Conservation (phyloP, 2,797 vertebrate genomes). For the Melanotaenia pygmaea region DNA sequence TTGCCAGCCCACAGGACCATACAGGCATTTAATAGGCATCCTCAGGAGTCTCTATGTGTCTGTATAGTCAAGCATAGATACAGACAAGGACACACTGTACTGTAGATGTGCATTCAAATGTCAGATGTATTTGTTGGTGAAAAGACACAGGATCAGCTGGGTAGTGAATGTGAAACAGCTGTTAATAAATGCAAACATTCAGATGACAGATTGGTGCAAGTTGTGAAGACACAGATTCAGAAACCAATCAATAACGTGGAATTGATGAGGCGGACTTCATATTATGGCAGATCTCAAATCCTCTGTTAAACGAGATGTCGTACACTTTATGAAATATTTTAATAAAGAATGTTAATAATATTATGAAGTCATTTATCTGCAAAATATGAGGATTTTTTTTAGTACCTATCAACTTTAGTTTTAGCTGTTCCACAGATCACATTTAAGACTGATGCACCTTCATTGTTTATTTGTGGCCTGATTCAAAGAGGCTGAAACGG, state of each 20-base stretch:
- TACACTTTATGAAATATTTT: too few relatives aligned
- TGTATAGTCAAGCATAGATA: slow-evolving; percentile 19
- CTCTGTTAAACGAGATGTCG: background rate
- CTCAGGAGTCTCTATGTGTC: slow-evolving; percentile 43
- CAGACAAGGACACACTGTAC: slow-evolving; percentile 16
- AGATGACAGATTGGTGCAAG: background rate
- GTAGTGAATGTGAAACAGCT: slow-evolving; percentile 2
- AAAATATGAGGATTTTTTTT: background rate
- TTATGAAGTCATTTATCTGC: background rate
- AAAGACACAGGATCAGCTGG: slow-evolving; percentile 20
- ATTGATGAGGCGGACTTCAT: background rate
- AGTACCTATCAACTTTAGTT: too few relatives aligned
- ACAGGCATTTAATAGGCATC: slow-evolving; percentile 50
- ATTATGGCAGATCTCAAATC: background rate
- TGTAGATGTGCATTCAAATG: slow-evolving; percentile 50
- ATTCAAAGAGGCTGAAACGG: too few relatives aligned
- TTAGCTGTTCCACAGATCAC: too few relatives aligned
- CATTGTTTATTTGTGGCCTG: too few relatives aligned
- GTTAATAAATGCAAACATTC: slow-evolving; percentile 17
- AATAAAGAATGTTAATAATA: too few relatives aligned
- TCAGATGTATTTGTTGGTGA: slow-evolving; percentile 45
- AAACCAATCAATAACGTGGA: background rate
- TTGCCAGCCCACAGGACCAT: slow-evolving; percentile 46
- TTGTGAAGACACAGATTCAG: slow-evolving; percentile 2
- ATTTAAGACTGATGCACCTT: too few relatives aligned